Evolutionary conservation across 2,888 invertebrate genomes (phyloP).

Genomic region (Slavum lentiscoides): DNA sequence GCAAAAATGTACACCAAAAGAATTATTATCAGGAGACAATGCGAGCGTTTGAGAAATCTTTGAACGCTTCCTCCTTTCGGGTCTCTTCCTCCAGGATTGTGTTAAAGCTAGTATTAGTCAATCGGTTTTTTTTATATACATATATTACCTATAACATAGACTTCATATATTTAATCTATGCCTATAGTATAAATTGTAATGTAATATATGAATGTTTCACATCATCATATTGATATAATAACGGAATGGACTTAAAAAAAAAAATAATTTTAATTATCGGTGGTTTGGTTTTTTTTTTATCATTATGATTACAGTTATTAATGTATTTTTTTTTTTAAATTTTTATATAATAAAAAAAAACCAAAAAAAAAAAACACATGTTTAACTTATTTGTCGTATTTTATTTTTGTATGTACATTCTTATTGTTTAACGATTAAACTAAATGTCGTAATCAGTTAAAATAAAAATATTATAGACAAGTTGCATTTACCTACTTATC

Average conservation of each 20-base stretch:
- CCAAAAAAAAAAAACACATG: neutral
- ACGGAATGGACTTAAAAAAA: neutral
- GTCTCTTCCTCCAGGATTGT: constrained; percentile 36
- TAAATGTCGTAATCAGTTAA: constrained; percentile 43
- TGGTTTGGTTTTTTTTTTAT: constrained; percentile 18
- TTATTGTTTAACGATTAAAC: constrained; percentile 37
- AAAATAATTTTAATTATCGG: constrained; percentile 4
- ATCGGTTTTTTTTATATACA: neutral
- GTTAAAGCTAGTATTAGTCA: neutral
- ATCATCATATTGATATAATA: neutral
- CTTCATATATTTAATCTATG: too few species aligned
- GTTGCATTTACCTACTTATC: constrained; percentile 3
- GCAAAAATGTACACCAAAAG: neutral
- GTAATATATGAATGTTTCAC: too few species aligned
- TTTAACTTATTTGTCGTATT: constrained; percentile 23
- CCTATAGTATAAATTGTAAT: too few species aligned
- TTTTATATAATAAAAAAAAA: constrained; percentile 7
- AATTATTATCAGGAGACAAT: neutral
- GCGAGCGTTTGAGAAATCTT: neutral
- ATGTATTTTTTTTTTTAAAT: constrained; percentile 15
- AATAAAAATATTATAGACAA: constrained; percentile 31
- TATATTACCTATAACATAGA: neutral
- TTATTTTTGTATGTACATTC: constrained; percentile 43
- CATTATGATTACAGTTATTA: constrained; percentile 3
- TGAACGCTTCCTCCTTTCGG: neutral